phyloP scores from a whole-genome alignment of 2,888 invertebrate species.

The Nebria brevicollis region DNA sequence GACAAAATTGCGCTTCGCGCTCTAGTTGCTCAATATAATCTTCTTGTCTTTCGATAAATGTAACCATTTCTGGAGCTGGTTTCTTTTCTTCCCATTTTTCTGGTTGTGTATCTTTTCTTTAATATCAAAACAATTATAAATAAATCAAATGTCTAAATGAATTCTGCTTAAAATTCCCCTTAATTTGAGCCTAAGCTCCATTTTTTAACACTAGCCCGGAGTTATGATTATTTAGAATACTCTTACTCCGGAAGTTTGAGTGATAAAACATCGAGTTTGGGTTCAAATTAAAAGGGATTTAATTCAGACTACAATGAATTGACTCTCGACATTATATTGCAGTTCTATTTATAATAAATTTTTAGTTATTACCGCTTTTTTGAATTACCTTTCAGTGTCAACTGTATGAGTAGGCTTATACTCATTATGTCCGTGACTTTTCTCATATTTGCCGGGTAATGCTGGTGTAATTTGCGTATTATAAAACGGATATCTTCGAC shows the following conservation, averaged over 20 bases:
- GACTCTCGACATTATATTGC: background rate
- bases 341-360: background rate
- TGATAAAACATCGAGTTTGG: background rate
- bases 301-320: background rate
- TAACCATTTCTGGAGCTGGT: slow-evolving; percentile 76
- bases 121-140: background rate
- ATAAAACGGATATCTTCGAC: slow-evolving; percentile 49
- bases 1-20: slow-evolving; percentile 84
- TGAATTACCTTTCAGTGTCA: slow-evolving; percentile 24
- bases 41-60: slow-evolving; percentile 86
- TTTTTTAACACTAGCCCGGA: background rate
- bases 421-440: slow-evolving; percentile 28
- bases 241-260: background rate
- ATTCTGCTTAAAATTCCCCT: background rate
- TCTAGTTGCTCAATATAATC: slow-evolving; percentile 89
- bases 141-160: background rate
- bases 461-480: slow-evolving; percentile 15
- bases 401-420: slow-evolving; percentile 9
- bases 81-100: slow-evolving; percentile 51
- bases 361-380: background rate
- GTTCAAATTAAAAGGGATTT: background rate
- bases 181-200: background rate
- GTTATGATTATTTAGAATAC: background rate
- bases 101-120: slow-evolving; percentile 57
- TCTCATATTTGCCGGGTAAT: slow-evolving; percentile 26